phyloP scores from a whole-genome alignment of 2,113 vertebrate genomes.

The Struthio camelus region DNA sequence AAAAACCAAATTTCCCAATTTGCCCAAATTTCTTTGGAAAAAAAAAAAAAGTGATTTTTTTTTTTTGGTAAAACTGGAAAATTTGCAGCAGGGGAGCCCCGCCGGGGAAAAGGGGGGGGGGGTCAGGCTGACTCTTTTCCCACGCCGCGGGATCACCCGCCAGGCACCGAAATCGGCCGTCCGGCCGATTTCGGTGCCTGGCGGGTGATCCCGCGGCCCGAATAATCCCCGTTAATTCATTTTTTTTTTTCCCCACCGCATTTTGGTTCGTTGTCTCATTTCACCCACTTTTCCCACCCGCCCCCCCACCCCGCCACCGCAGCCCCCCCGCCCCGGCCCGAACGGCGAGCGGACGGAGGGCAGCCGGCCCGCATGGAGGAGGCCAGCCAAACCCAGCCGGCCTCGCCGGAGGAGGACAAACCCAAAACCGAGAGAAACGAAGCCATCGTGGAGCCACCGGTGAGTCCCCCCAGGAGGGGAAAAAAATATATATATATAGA shows the following conservation, averaged over 20 bases:
- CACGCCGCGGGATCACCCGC: background rate
- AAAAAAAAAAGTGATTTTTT: too few species aligned
- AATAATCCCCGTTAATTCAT: background rate
- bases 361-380: background rate
- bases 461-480: background rate
- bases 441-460: slow-evolving; percentile 21
- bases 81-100: background rate
- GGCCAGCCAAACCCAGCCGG: background rate
- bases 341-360: background rate
- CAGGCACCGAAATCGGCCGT: background rate
- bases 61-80: too few species aligned
- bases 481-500: too few species aligned
- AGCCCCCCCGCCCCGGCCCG: background rate
- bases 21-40: too few species aligned
- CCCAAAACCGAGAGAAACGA: background rate
- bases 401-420: background rate
- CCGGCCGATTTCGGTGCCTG: background rate
- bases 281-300: too few species aligned
- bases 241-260: too few species aligned
- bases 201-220: background rate
- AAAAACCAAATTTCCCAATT: too few species aligned
- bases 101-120: background rate
- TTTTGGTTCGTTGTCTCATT: background rate
- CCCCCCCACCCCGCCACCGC: too few species aligned
- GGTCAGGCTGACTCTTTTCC: background rate